These are phyloP conservation scores for Microcebus tavaratra DNA, from an alignment of 2,113 vertebrate genomes.

Conservation along the genomic window DNA sequence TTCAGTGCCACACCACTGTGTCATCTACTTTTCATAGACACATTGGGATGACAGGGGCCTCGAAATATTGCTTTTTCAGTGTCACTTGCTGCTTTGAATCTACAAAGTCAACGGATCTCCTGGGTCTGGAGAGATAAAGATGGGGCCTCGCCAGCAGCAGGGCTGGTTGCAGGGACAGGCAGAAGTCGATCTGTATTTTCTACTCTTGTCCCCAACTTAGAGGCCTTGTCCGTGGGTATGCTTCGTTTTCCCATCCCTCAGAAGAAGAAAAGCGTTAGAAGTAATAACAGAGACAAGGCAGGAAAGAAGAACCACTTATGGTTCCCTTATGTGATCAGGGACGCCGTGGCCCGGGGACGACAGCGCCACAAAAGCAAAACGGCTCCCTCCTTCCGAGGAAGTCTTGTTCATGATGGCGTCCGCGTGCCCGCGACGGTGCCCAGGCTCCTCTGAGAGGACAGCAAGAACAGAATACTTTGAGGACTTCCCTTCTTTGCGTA, in stretches of 20 bases:
- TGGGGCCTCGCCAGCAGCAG: not conserved
- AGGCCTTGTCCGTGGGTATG: not conserved
- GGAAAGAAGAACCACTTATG: not conserved
- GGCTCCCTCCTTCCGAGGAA: not conserved
- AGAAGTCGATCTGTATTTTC: not conserved
- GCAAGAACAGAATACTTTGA: not conserved
- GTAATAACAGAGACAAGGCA: constrained; percentile 28
- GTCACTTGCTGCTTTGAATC: constrained; percentile 12
- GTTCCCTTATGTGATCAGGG: not conserved
- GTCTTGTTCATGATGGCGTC: not conserved
- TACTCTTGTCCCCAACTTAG: not conserved
- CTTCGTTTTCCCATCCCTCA: not conserved
- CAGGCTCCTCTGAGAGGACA: not conserved
- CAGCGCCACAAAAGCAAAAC: constrained; percentile 41
- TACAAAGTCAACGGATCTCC: not conserved
- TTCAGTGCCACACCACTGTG: not conserved
- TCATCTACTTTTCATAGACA: constrained; percentile 48
- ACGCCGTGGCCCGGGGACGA: not conserved
- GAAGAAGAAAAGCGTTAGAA: constrained; percentile 30
- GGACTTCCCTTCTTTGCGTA: not conserved
- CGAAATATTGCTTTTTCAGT: not conserved
- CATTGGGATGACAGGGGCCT: not conserved
- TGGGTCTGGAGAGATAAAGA: not conserved
- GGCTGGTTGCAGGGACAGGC: not conserved
- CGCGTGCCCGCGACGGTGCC: not conserved